A percentile compares a stretch with the other conserved stretches of the same genome.
phyloP scores from a whole-genome alignment of 2,797 vertebrate genomes.

The Chiloscyllium punctatum region DNA sequence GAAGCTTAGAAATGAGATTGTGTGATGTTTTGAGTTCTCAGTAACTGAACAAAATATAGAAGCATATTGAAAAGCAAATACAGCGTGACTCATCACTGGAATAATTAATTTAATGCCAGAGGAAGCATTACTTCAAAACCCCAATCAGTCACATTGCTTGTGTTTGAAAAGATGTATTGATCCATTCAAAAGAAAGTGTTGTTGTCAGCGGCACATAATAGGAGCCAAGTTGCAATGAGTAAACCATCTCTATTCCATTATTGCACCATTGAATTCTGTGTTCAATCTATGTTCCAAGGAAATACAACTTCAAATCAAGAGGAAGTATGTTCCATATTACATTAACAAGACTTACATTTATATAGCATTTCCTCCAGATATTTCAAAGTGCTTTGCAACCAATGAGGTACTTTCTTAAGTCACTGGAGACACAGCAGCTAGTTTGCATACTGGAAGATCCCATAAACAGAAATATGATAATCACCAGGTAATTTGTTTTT shows the following conservation, averaged over 20 bases:
- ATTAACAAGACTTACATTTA: not conserved
- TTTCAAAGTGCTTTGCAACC: not conserved
- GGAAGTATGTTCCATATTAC: not conserved
- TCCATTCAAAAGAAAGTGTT: not conserved
- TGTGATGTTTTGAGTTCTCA: not conserved
- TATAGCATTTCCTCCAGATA: not conserved
- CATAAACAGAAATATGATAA: not conserved
- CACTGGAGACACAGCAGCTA: not conserved
- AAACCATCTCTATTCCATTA: not conserved
- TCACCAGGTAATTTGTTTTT: not conserved
- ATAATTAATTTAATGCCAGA: not conserved
- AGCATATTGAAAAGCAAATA: not conserved
- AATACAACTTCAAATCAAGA: not conserved
- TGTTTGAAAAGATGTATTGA: not conserved
- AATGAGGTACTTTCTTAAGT: not conserved
- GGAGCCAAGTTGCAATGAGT: not conserved
- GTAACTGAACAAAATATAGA: not conserved
- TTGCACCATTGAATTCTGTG: not conserved
- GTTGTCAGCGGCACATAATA: not conserved
- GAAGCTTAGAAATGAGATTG: not conserved
- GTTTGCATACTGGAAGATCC: not conserved
- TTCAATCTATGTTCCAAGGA: not conserved
- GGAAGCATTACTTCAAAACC: not conserved
- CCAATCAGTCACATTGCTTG: not conserved
- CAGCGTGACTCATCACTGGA: not conserved